phyloP scores from a whole-genome alignment of 2,888 invertebrate genomes.

The Patella depressa region DNA sequence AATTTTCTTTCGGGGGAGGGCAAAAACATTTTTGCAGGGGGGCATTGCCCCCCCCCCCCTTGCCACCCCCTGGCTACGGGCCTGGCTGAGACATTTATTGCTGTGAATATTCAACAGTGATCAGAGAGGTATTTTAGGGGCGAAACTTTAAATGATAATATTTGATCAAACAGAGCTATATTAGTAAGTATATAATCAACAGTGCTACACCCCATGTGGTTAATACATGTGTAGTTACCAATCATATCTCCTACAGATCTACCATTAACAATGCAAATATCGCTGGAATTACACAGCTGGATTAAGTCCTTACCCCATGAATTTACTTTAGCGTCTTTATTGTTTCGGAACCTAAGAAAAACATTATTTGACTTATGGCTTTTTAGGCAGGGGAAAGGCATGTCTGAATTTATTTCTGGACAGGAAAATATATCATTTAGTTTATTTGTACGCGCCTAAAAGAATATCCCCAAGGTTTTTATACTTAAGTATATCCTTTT shows the following conservation, averaged over 20 bases:
- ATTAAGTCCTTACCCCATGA: conserved; percentile 22
- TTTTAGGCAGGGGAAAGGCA: background rate
- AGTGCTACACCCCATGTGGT: conserved; percentile 15
- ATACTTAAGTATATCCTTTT: conserved; percentile 8
- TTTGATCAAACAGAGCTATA: background rate
- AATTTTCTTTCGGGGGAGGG: too few relatives aligned
- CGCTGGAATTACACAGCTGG: conserved; percentile 22
- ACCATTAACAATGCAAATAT: conserved; percentile 26
- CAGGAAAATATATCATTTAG: background rate
- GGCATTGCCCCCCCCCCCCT: too few relatives aligned
- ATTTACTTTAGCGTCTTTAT: conserved; percentile 14
- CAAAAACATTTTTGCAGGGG: too few relatives aligned
- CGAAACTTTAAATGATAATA: background rate
- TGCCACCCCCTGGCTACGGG: too few relatives aligned
- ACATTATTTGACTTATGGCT: background rate
- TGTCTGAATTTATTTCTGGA: background rate
- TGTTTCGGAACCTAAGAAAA: background rate
- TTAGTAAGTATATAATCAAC: conserved; percentile 19
- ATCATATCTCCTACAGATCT: conserved; percentile 20
- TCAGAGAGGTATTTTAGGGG: background rate
- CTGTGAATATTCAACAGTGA: background rate
- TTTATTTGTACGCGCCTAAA: conserved; percentile 14
- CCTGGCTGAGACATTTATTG: background rate
- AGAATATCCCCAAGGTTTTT: background rate
- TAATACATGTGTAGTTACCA: conserved; percentile 22